A percentile compares a stretch with the other conserved stretches of the same genome.
phyloP scores from a whole-genome alignment of 2,888 invertebrate species.

The Cyclophora punctaria region DNA sequence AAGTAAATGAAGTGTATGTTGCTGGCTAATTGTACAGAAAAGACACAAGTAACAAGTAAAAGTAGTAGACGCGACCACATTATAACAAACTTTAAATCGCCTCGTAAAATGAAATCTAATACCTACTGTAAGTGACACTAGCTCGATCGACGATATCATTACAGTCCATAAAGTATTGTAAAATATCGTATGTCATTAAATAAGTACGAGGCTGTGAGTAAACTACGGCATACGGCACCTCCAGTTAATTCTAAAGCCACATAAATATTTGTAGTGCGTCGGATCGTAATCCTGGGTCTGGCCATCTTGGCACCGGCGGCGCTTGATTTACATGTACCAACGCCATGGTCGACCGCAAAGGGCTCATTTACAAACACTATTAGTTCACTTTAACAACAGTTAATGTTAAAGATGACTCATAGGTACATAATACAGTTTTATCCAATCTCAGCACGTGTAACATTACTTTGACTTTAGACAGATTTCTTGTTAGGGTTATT shows the following conservation, averaged over 20 bases:
- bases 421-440: conserved; percentile 15
- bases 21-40: no score
- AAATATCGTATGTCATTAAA: no score
- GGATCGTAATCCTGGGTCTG: conserved; percentile 20
- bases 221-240: no score
- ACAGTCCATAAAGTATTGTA: no score
- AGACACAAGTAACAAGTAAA: no score
- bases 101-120: no score
- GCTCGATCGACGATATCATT: no score
- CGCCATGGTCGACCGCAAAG: conserved; percentile 13
- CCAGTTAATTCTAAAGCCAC: neutral
- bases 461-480: conserved; percentile 10
- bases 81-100: no score
- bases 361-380: conserved; percentile 21
- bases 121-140: no score
- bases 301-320: conserved; percentile 20
- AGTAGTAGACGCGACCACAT: no score
- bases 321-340: conserved; percentile 20
- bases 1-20: no score
- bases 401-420: conserved; percentile 16
- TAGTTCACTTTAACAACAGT: conserved; percentile 16
- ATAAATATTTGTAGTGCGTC: conserved; percentile 17
- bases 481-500: neutral
- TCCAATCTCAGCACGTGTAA: conserved; percentile 15
- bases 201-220: no score